Evolutionary conservation across 2,113 vertebrate genomes (phyloP), one percentile per base, ranked within the genome.

Genomic region (Cynopterus brachyotis): DNA sequence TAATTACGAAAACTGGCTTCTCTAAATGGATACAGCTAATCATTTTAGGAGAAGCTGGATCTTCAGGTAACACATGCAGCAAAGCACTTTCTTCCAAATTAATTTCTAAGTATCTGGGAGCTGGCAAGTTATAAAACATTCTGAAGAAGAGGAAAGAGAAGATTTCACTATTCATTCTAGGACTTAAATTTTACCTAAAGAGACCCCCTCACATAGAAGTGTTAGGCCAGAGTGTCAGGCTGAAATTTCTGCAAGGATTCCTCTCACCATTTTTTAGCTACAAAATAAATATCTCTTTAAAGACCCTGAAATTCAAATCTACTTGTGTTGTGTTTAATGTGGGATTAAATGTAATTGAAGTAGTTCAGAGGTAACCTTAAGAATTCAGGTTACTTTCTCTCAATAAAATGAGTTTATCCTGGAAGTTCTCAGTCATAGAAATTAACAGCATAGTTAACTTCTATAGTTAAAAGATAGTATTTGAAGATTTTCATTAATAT

Each of bases 201-300:
- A 70, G 22, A 28, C 24, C 26, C 60, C 35, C 13, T 90, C 66
- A 45, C 5, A 83, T 67, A 45, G 57, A 92, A 79, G 1, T 53
- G 15, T 87, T 59, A 92, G 45, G 35, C 11, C 17, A 80, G 53
- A 4, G 6, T 78, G 16, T 84, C 32, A 67, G 28, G 26, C 32
- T 96, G 53, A 91, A 76, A 60, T 50, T 96, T 96, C 96, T 96
- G 64, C 28, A 80, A 88, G 24, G 8, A 7, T 35, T 32, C 22
- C 22, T 22, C 22, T 64, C 12, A 64, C 12, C 32, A n/a, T 96
- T 95, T 81, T 42, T 75, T 85, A 76, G 24, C 62, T 91, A 89
- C 37, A 82, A 91, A 86, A 85, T 86, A 93, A 94, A 88, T 37
- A 45, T 0, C n/a, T 76, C 60, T 69, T 59, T 91, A 45, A 85